phyloP scores from a whole-genome alignment of 2,888 invertebrate genomes.

The Trichopoda pennipes region DNA sequence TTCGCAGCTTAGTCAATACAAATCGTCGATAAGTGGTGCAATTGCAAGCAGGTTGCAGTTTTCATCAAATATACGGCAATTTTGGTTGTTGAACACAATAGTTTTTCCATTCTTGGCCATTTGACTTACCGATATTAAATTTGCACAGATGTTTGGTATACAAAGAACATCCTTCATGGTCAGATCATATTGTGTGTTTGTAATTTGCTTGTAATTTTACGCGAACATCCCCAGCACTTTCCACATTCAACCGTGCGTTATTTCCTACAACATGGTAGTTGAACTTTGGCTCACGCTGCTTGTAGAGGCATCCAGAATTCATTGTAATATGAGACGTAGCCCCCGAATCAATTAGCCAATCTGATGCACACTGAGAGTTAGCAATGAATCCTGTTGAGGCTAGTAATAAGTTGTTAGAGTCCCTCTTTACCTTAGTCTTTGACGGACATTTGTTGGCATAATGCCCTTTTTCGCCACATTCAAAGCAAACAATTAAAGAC shows the following conservation, averaged over 20 bases:
- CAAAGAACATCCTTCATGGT: conserved; percentile 55
- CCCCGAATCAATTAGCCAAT: conserved; percentile 55
- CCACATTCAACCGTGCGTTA: conserved; percentile 8
- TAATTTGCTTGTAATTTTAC: conserved; percentile 34
- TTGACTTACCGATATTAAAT: conserved; percentile 59
- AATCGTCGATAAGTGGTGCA: conserved; percentile 9
- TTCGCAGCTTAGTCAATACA: conserved; percentile 27
- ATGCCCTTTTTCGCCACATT: conserved; percentile 52
- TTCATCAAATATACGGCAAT: conserved; percentile 51
- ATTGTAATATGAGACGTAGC: conserved; percentile 60
- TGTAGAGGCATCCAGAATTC: conserved; percentile 29
- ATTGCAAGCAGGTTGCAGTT: conserved; percentile 12
- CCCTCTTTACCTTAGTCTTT: neutral
- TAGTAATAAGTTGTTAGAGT: neutral
- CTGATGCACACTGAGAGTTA: conserved; percentile 30
- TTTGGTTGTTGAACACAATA: conserved; percentile 53
- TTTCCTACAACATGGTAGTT: conserved; percentile 41
- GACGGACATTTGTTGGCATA: conserved; percentile 52
- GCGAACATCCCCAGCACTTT: conserved; percentile 33
- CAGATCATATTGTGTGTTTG: conserved; percentile 27
- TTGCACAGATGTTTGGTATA: conserved; percentile 48
- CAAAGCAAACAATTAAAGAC: conserved; percentile 28
- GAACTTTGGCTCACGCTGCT: conserved; percentile 38
- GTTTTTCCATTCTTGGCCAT: conserved; percentile 60
- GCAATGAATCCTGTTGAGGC: conserved; percentile 48